Percentiles rank a stretch among this genome's conserved stretches.
These are phyloP conservation scores for Steatornis caripensis DNA, from an alignment of 2,113 vertebrate species.

Conservation along the genomic window DNA sequence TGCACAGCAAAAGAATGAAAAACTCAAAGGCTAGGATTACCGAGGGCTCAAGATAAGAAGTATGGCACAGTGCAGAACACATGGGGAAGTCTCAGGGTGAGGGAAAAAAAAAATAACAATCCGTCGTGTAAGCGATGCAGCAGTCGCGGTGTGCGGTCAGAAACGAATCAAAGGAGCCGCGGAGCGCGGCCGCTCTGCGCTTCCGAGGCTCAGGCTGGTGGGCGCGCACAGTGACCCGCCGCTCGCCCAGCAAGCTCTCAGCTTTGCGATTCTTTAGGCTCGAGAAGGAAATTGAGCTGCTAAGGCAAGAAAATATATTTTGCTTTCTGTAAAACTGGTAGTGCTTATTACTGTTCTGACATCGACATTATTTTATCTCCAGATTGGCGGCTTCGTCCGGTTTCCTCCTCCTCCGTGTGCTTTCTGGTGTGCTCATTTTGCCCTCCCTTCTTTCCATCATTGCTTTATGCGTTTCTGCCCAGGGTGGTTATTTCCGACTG, in stretches of 20 bases:
- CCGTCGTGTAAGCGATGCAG: neutral
- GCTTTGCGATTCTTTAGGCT: neutral
- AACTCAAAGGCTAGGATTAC: neutral
- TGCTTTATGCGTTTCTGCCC: neutral
- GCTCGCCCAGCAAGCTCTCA: neutral
- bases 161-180: rapidly evolving
- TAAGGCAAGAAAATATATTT: neutral
- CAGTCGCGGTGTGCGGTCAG: rapidly evolving
- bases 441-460: too few relatives aligned
- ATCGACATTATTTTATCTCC: neutral
- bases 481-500: neutral
- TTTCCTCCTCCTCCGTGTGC: neutral
- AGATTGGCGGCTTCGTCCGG: neutral
- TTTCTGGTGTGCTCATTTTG: neutral
- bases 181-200: too few relatives aligned
- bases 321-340: neutral
- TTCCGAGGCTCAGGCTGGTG: neutral
- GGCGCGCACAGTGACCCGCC: too few relatives aligned
- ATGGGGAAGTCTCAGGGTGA: neutral
- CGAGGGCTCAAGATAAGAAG: neutral
- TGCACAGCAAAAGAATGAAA: neutral
- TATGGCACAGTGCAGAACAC: neutral
- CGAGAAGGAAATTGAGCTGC: neutral
- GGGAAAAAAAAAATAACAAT: too few relatives aligned
- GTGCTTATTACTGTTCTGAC: neutral